Evolutionary conservation across 1,140 invertebrate species (phyloP), one percentile per base, ranked within the genome.

Genomic region (Papilio xuthus): DNA sequence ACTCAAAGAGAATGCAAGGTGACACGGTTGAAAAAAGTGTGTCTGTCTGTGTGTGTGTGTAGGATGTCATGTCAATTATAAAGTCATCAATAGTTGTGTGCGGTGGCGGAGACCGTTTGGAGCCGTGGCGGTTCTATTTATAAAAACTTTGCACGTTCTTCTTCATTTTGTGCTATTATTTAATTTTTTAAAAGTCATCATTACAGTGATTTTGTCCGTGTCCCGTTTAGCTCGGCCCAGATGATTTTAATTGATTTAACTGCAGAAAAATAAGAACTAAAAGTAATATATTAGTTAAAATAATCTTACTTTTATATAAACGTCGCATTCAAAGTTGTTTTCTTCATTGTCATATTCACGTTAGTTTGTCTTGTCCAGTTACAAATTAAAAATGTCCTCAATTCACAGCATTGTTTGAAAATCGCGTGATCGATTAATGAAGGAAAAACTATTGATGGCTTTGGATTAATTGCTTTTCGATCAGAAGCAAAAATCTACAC

Each of bases 51-150:
- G 81, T 82, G 81, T 81, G 75, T 86, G 78, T 79, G 79, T 28
- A 85, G 80, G 87, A 90, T 91, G 90, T 92, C 91, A 86, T 91
- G 88, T 93, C 91, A 90, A 93, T 93, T 91, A 92, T 89, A 89
- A 84, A 86, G 81, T 85, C 85, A 90, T 91, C 88, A 86, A 90
- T 91, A 88, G 84, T 86, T 71, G 79, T n/a, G 82, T 81, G 63
- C 79, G 81, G 77, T 71, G 79, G 73, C 82, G 84, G 83, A 90
- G 88, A 89, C 89, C 76, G 78, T 81, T 53, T 74, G 89, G 89
- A 82, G 88, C 87, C 87, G 85, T 84, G 83, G 86, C 81, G 84
- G 81, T 84, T 83, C 79, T 77, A 77, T 56, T 80, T 74, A 70
- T 44, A 70, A 79, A 53, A 71, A 74, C 67, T 76, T 75, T 26